These are phyloP conservation scores for Tridacna crocea DNA, from an alignment of 2,888 invertebrate species.

Conservation along the genomic window DNA sequence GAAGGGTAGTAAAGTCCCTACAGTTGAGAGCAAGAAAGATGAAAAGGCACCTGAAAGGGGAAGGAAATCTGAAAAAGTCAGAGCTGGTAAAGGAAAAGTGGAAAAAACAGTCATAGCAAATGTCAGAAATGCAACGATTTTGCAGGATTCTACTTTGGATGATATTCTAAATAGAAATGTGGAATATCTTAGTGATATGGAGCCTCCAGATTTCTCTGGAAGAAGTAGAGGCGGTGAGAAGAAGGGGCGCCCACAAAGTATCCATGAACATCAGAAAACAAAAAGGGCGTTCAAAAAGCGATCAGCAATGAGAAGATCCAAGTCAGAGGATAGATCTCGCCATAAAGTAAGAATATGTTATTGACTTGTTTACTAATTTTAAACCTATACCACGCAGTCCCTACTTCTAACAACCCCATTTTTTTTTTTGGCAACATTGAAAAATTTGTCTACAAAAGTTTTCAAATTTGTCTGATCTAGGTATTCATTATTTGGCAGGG, in stretches of 20 bases:
- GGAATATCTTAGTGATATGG: slow-evolving; percentile 58
- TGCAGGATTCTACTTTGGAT: slow-evolving; percentile 59
- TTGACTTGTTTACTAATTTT: not conserved
- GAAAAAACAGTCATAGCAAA: slow-evolving; percentile 37
- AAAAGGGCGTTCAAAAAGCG: slow-evolving; percentile 56
- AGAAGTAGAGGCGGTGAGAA: slow-evolving; percentile 27
- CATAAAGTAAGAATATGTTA: slow-evolving; percentile 41
- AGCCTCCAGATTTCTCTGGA: slow-evolving; percentile 36
- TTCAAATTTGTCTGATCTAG: no score
- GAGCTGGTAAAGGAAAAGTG: slow-evolving; percentile 26
- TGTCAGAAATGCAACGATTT: slow-evolving; percentile 37
- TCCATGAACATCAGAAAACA: slow-evolving; percentile 53
- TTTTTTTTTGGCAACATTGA: no score
- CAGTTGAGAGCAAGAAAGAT: not conserved
- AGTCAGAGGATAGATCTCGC: slow-evolving; percentile 58
- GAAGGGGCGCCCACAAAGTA: slow-evolving; percentile 53
- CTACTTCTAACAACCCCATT: no score
- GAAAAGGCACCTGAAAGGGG: slow-evolving; percentile 25
- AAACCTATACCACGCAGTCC: no score
- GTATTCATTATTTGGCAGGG: no score
- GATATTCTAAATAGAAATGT: slow-evolving; percentile 60
- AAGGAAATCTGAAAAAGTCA: slow-evolving; percentile 28
- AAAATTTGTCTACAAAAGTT: no score
- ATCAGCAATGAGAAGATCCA: slow-evolving; percentile 40
- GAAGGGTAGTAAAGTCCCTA: not conserved